phyloP scores from a whole-genome alignment of 1,140 invertebrate genomes.

The Acromyrmex charruanus region DNA sequence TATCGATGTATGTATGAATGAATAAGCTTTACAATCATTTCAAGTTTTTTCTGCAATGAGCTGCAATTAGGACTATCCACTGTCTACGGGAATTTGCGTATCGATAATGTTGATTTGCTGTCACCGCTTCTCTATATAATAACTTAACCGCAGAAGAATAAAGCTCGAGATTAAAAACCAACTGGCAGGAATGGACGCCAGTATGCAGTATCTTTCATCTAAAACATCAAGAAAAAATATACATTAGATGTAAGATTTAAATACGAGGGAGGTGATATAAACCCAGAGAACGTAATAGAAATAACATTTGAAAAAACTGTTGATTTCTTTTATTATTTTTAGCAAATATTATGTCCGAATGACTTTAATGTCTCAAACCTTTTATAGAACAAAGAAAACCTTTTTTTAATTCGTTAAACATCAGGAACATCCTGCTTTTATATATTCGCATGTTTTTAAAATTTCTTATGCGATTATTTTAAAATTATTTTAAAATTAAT shows the following conservation, averaged over 20 bases:
- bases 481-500: too few relatives aligned
- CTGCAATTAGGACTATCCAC: slow-evolving; percentile 65
- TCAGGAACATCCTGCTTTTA: too few relatives aligned
- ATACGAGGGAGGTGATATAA: too few relatives aligned
- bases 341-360: too few relatives aligned
- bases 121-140: slow-evolving; percentile 83
- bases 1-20: background rate
- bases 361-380: too few relatives aligned
- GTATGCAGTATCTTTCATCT: slow-evolving; percentile 91
- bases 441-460: too few relatives aligned
- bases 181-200: slow-evolving; percentile 91
- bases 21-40: slow-evolving; percentile 2
- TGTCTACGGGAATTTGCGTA: slow-evolving; percentile 47
- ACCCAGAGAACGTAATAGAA: background rate
- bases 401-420: too few relatives aligned
- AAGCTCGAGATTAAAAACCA: slow-evolving; percentile 90
- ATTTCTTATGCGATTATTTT: too few relatives aligned
- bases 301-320: too few relatives aligned
- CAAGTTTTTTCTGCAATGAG: slow-evolving; percentile 31
- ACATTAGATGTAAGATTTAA: background rate
- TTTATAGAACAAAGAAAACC: too few relatives aligned
- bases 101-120: slow-evolving; percentile 52
- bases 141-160: slow-evolving; percentile 87
- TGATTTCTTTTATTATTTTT: too few relatives aligned
- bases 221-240: slow-evolving; percentile 81